Evolutionary conservation across 2,113 vertebrate genomes (phyloP).

Genomic region (Rhizomys pruinosus): DNA sequence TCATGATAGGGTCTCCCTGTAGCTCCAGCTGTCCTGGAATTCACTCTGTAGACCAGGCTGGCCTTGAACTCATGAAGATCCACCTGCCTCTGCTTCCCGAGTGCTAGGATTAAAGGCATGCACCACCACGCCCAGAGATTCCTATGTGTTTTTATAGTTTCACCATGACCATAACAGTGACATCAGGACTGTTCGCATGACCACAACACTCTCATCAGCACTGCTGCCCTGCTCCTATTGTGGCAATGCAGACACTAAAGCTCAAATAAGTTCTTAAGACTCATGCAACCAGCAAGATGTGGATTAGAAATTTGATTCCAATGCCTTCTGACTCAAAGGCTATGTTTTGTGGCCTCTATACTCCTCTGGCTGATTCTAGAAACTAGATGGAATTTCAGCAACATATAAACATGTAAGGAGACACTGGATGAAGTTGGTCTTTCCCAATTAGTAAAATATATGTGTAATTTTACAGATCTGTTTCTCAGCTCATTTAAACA

Average conservation of each 20-base stretch:
- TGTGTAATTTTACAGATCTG: conserved; percentile 31
- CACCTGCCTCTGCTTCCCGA: too few species aligned
- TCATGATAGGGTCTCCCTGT: too few species aligned
- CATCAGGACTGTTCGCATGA: too few species aligned
- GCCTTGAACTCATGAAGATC: too few species aligned
- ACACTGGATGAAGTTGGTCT: not conserved
- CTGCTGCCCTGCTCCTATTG: not conserved
- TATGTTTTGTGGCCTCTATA: not conserved
- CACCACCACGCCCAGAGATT: too few species aligned
- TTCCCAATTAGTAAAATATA: conserved; percentile 4
- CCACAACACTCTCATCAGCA: too few species aligned
- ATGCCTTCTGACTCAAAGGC: not conserved
- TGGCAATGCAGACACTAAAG: not conserved
- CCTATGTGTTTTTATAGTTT: too few species aligned
- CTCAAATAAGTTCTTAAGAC: not conserved
- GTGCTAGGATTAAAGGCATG: too few species aligned
- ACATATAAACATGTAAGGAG: not conserved
- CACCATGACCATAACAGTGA: not conserved
- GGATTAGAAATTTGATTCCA: conserved; percentile 25
- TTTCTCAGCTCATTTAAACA: not conserved
- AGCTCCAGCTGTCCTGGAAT: too few species aligned
- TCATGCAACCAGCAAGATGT: not conserved
- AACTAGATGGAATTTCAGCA: conserved; percentile 38
- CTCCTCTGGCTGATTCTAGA: conserved; percentile 25
- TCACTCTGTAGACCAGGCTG: too few species aligned